phyloP scores from a whole-genome alignment of 2,113 vertebrate genomes.

The Vidua macroura region DNA sequence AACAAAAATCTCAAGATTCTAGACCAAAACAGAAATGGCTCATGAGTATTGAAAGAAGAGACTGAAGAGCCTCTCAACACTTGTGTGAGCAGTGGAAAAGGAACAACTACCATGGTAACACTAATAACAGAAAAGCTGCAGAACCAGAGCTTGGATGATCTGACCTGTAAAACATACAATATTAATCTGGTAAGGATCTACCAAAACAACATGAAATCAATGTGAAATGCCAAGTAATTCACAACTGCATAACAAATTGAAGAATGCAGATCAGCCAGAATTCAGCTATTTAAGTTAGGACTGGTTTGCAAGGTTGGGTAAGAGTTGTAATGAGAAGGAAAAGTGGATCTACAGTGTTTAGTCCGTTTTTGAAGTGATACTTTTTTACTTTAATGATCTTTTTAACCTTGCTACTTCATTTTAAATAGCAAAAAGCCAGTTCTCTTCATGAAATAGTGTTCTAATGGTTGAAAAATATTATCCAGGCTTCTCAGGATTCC shows the following conservation, averaged over 20 bases:
- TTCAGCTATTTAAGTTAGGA: neutral
- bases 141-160: slow-evolving; percentile 79
- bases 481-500: neutral
- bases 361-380: neutral
- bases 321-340: neutral
- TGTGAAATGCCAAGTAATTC: neutral
- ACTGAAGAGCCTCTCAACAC: slow-evolving; percentile 27
- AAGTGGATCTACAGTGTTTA: neutral
- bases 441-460: neutral
- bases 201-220: neutral
- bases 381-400: neutral
- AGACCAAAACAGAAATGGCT: slow-evolving; percentile 24
- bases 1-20: slow-evolving; percentile 8
- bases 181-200: slow-evolving; percentile 70
- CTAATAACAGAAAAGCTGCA: slow-evolving; percentile 82
- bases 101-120: slow-evolving; percentile 75
- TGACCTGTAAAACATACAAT: slow-evolving; percentile 65
- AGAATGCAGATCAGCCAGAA: neutral
- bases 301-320: neutral
- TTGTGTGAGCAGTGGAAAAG: slow-evolving; percentile 45
- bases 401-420: neutral
- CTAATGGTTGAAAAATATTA: neutral
- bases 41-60: slow-evolving; percentile 37
- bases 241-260: neutral
- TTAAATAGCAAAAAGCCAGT: neutral